Conservation (phyloP, 2,797 vertebrate genomes). For the Pangasius djambal region DNA sequence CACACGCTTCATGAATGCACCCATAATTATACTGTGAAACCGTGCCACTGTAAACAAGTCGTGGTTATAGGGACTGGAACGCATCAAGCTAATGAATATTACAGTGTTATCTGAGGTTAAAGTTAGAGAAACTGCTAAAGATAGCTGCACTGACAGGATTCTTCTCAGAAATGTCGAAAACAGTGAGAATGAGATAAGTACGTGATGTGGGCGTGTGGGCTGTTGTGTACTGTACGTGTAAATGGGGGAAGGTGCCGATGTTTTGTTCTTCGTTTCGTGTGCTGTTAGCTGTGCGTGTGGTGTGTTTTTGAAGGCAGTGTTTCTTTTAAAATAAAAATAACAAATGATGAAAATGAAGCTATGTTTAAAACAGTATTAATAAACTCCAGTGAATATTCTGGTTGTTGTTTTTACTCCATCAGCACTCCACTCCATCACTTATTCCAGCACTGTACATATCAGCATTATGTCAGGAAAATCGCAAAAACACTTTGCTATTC, state of each 20-base stretch:
- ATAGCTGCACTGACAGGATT: not conserved
- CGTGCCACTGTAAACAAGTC: not conserved
- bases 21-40: not conserved
- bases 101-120: not conserved
- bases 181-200: not conserved
- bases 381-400: not conserved
- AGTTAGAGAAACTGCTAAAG: not conserved
- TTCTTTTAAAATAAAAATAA: not conserved
- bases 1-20: not conserved
- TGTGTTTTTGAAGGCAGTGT: not conserved
- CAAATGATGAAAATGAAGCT: not conserved
- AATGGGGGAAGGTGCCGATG: conserved; percentile 21
- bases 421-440: not conserved
- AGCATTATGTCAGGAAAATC: not conserved
- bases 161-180: not conserved
- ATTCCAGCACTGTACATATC: not conserved
- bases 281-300: not conserved
- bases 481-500: not conserved
- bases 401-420: not conserved
- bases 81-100: not conserved
- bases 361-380: not conserved
- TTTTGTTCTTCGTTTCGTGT: conserved; percentile 1
- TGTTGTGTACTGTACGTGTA: conserved; percentile 7
- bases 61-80: not conserved
- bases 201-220: conserved; percentile 26